Conservation (phyloP, 2,113 vertebrate genomes). For the Odobenus rosmarus region DNA sequence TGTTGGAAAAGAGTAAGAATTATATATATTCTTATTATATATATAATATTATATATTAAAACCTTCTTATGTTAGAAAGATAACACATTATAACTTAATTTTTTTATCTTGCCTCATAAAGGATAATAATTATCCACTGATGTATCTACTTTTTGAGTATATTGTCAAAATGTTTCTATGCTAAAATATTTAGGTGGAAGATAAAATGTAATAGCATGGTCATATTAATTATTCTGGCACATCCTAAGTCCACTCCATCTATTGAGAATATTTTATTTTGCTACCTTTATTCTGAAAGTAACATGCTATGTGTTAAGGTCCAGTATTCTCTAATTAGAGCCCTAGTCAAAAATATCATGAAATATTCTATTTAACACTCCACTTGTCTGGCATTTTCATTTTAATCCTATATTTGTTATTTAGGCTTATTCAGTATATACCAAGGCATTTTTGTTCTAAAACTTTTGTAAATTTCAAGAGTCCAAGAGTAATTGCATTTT, state of each 20-base stretch:
- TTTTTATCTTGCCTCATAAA: slow-evolving; percentile 54
- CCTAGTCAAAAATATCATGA: slow-evolving; percentile 63
- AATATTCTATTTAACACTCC: background rate
- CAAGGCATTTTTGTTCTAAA: slow-evolving; percentile 58
- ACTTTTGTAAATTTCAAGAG: slow-evolving; percentile 55
- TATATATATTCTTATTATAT: background rate
- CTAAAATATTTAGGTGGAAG: slow-evolving; percentile 52
- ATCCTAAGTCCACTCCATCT: slow-evolving; percentile 21
- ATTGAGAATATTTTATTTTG: slow-evolving; percentile 48
- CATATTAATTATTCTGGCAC: slow-evolving; percentile 20
- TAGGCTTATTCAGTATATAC: background rate
- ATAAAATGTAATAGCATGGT: slow-evolving; percentile 7
- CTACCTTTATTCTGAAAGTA: slow-evolving; percentile 59
- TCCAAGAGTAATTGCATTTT: slow-evolving; percentile 52
- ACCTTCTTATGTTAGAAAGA: slow-evolving; percentile 39
- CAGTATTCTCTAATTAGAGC: slow-evolving; percentile 65
- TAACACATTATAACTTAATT: slow-evolving; percentile 21
- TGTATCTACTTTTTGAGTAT: background rate
- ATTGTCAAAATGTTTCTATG: slow-evolving; percentile 17
- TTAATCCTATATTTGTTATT: slow-evolving; percentile 67
- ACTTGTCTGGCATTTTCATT: slow-evolving; percentile 46
- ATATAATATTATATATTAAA: background rate
- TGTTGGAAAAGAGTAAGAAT: slow-evolving; percentile 50
- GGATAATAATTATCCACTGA: background rate
- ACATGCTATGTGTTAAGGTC: background rate